These are phyloP conservation scores for Pseudolaguvia tuberculata DNA, from an alignment of 2,113 vertebrate species.

Conservation along the genomic window DNA sequence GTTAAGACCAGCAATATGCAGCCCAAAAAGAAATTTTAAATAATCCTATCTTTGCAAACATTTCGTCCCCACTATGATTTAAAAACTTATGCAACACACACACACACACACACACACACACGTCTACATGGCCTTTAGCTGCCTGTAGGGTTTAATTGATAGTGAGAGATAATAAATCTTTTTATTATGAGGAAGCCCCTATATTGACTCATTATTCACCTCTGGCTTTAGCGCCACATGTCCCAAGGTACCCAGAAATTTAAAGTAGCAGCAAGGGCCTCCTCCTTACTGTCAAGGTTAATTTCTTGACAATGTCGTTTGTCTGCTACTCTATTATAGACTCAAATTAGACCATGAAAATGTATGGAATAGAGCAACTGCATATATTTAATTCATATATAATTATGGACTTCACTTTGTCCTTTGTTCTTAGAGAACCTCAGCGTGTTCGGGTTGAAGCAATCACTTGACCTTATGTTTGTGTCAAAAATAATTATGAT, in stretches of 20 bases:
- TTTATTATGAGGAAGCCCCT: conserved; percentile 65
- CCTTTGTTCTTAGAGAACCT: too few relatives aligned
- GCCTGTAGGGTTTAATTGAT: conserved; percentile 69
- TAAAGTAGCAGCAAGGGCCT: conserved; percentile 55
- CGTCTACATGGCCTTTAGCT: conserved; percentile 18
- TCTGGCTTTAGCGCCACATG: conserved; percentile 58
- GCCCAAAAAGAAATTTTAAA: not conserved
- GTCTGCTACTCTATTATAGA: conserved; percentile 44
- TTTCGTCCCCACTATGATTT: not conserved
- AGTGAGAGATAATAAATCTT: conserved; percentile 68
- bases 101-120: not conserved
- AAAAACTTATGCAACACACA: not conserved
- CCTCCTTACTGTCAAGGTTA: conserved; percentile 70
- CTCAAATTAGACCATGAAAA: conserved; percentile 35
- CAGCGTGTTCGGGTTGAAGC: too few relatives aligned
- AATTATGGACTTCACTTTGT: not conserved
- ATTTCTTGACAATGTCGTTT: conserved; percentile 59
- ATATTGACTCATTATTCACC: conserved; percentile 73
- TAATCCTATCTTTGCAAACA: not conserved
- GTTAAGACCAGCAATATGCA: not conserved
- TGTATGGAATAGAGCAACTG: conserved; percentile 12
- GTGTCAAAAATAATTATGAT: too few relatives aligned
- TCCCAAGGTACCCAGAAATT: conserved; percentile 57
- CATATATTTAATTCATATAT: not conserved
- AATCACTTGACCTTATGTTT: too few relatives aligned